Conservation (phyloP, 37 sponge, comb jelly and placozoan species). For the Haliclona indistincta region DNA sequence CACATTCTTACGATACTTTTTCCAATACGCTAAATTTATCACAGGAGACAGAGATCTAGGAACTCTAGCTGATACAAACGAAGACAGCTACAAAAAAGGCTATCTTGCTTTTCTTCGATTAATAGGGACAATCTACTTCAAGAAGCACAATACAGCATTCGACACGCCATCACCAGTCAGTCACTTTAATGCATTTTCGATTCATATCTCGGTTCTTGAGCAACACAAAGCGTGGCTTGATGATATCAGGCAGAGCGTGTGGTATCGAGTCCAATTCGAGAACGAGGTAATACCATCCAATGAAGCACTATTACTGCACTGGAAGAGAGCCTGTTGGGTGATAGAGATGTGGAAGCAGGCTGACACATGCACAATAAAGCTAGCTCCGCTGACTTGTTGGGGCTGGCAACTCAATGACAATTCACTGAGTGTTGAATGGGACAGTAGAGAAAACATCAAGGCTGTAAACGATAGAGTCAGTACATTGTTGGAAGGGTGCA, state of each 20-base stretch:
- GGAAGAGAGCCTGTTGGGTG: constrained; percentile 32
- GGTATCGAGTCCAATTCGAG: constrained; percentile 20
- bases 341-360: constrained; percentile 26
- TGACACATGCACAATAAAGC: neutral
- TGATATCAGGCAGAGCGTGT: constrained; percentile 3
- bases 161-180: neutral
- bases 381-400: neutral
- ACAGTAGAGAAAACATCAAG: constrained; percentile 12
- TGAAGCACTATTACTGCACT: constrained; percentile 26
- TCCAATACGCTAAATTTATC: constrained; percentile 23
- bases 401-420: constrained; percentile 19
- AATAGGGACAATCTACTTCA: constrained; percentile 22
- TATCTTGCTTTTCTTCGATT: constrained; percentile 15
- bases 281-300: constrained; percentile 32
- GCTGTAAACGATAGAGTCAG: neutral
- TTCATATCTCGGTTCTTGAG: neutral
- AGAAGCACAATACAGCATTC: constrained; percentile 19
- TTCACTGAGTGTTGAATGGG: constrained; percentile 21
- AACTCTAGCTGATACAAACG: neutral
- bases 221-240: constrained; percentile 22
- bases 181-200: neutral
- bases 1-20: neutral
- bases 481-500: constrained; percentile 12
- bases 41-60: constrained; percentile 1
- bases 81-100: neutral